phyloP scores from a whole-genome alignment of 2,797 vertebrate genomes.

The Smutsia temminckii region DNA sequence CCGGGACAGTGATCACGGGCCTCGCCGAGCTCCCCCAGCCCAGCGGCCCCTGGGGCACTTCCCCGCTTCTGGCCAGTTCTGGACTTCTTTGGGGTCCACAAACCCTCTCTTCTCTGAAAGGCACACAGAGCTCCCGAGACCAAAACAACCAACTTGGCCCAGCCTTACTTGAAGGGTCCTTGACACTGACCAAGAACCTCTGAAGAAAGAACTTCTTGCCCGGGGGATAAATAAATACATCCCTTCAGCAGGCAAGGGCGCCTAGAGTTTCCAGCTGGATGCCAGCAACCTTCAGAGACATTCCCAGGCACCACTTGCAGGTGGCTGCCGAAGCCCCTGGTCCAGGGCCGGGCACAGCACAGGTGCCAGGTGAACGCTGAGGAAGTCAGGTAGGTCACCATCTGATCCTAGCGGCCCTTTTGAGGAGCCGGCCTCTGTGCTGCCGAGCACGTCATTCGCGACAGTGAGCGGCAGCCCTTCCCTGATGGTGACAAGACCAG shows the following conservation, averaged over 20 bases:
- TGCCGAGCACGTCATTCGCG: neutral
- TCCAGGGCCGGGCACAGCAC: rapidly evolving
- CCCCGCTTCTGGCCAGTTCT: neutral
- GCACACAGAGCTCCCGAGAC: neutral
- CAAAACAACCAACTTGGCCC: neutral
- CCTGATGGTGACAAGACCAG: neutral
- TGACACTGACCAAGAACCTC: neutral
- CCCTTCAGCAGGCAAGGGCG: rapidly evolving
- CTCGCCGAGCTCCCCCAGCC: rapidly evolving
- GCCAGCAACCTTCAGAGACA: neutral
- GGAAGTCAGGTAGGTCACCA: neutral
- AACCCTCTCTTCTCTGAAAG: neutral
- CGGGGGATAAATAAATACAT: neutral
- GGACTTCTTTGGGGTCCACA: neutral
- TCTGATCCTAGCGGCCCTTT: neutral
- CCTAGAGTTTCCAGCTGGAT: neutral
- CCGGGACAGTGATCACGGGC: rapidly evolving
- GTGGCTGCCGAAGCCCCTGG: neutral
- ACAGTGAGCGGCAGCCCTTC: neutral
- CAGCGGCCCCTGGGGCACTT: rapidly evolving
- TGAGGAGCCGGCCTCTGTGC: neutral
- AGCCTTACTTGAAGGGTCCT: neutral
- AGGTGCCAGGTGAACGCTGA: rapidly evolving
- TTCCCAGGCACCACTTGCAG: rapidly evolving
- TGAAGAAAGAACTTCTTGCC: neutral